Conservation (phyloP, 2,888 invertebrate species). For the Lithophane ornitopus region DNA sequence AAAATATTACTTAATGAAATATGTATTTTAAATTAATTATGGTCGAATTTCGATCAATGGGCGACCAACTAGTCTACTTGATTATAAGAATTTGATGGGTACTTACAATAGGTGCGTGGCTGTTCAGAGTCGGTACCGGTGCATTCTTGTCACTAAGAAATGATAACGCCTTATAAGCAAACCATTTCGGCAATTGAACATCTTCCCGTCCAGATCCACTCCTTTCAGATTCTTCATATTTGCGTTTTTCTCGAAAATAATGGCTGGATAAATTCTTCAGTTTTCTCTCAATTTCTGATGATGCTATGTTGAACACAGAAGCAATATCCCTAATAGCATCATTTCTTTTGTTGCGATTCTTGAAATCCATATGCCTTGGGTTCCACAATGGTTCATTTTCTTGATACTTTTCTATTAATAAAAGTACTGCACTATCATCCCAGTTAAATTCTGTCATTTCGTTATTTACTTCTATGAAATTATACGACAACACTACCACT, state of each 20-base stretch:
- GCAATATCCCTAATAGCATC: slow-evolving; percentile 62
- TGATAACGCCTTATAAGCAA: slow-evolving; percentile 61
- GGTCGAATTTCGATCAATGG: too few species aligned
- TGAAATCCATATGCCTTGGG: slow-evolving; percentile 62
- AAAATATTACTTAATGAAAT: slow-evolving; percentile 56
- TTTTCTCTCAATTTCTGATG: slow-evolving; percentile 63
- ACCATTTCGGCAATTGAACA: slow-evolving; percentile 60
- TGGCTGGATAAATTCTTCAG: slow-evolving; percentile 57
- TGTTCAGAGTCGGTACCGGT: slow-evolving; percentile 48
- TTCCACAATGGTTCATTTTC: slow-evolving; percentile 64
- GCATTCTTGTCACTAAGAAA: slow-evolving; percentile 56
- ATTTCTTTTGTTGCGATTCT: slow-evolving; percentile 65
- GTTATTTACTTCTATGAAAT: slow-evolving; percentile 45
- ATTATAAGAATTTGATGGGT: too few species aligned
- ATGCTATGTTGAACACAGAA: slow-evolving; percentile 62
- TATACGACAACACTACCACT: slow-evolving; percentile 51
- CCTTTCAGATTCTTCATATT: slow-evolving; percentile 63
- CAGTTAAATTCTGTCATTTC: slow-evolving; percentile 64
- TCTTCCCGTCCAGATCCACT: slow-evolving; percentile 54
- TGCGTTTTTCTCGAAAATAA: slow-evolving; percentile 59
- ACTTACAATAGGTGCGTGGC: slow-evolving; percentile 41
- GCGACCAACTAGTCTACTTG: too few species aligned
- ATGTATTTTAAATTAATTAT: slow-evolving; percentile 14
- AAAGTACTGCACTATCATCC: slow-evolving; percentile 63
- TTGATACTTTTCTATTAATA: slow-evolving; percentile 67